Conservation (phyloP, 2,797 vertebrate genomes). For the Rhinophrynus dorsalis region DNA sequence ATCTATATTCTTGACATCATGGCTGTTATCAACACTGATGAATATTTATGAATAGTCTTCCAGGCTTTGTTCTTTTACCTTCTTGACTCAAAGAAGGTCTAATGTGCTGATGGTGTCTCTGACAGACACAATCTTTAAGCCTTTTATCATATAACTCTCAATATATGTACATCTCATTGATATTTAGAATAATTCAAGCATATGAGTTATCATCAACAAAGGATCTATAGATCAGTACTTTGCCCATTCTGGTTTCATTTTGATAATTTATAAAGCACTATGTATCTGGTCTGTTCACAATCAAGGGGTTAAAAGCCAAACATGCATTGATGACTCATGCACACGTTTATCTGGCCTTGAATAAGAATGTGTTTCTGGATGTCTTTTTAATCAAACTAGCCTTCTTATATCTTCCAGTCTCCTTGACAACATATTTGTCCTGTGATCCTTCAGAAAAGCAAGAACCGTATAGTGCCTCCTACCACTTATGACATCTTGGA, state of each 20-base stretch:
- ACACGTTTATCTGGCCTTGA: constrained; percentile 36
- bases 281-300: neutral
- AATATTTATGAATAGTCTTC: neutral
- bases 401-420: constrained; percentile 30
- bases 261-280: neutral
- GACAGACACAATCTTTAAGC: neutral
- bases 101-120: too few species aligned
- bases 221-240: neutral
- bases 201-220: neutral
- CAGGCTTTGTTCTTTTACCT: neutral
- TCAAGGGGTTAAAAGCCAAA: constrained; percentile 29
- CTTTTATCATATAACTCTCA: neutral
- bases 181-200: neutral
- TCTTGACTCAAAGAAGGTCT: too few species aligned
- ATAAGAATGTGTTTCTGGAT: constrained; percentile 35
- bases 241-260: neutral
- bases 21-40: neutral
- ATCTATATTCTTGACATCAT: too few species aligned
- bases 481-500: neutral
- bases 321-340: constrained; percentile 27
- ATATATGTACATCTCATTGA: neutral
- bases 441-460: constrained; percentile 11
- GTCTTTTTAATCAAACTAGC: constrained; percentile 37
- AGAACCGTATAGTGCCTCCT: neutral
- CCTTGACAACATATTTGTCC: constrained; percentile 44